Evolutionary conservation across 2,113 vertebrate genomes (phyloP).

Genomic region (Ictalurus furcatus): DNA sequence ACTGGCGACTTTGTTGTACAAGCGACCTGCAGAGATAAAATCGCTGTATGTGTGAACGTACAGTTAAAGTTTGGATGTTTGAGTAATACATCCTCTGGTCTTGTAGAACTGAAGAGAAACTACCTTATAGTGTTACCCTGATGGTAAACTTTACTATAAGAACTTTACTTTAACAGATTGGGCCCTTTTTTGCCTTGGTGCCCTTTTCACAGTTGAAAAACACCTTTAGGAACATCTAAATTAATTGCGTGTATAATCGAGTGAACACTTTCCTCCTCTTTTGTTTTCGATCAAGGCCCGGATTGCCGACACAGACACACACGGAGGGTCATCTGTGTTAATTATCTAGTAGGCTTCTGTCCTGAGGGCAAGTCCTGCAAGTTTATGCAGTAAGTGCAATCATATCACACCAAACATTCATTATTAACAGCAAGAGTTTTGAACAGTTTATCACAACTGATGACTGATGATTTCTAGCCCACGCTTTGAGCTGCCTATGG

Average conservation of each 20-base stretch:
- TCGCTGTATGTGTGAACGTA: too few species aligned
- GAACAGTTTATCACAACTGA: neutral
- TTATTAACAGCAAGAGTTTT: neutral
- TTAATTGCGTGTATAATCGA: neutral
- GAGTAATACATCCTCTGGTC: neutral
- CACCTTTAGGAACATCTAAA: neutral
- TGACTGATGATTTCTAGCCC: conserved; percentile 73
- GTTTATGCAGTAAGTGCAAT: conserved; percentile 96
- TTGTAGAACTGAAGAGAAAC: neutral
- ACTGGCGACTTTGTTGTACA: too few species aligned
- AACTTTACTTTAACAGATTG: too few species aligned
- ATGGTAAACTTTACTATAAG: neutral
- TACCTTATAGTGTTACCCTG: neutral
- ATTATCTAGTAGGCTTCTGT: conserved; percentile 99
- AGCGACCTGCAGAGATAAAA: too few species aligned
- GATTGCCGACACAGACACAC: conserved; percentile 97
- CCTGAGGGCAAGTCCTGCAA: conserved; percentile 94
- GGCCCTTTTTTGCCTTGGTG: neutral
- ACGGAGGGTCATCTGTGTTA: conserved; percentile 95
- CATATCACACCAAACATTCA: neutral
- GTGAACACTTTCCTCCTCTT: neutral
- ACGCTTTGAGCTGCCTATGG: conserved; percentile 97
- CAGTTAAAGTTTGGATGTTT: too few species aligned
- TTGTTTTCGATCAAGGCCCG: conserved; percentile 78
- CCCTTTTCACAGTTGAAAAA: neutral